phyloP scores from a whole-genome alignment of 92 coral and sea anemone genomes.

The Isaurus tuberculatus region DNA sequence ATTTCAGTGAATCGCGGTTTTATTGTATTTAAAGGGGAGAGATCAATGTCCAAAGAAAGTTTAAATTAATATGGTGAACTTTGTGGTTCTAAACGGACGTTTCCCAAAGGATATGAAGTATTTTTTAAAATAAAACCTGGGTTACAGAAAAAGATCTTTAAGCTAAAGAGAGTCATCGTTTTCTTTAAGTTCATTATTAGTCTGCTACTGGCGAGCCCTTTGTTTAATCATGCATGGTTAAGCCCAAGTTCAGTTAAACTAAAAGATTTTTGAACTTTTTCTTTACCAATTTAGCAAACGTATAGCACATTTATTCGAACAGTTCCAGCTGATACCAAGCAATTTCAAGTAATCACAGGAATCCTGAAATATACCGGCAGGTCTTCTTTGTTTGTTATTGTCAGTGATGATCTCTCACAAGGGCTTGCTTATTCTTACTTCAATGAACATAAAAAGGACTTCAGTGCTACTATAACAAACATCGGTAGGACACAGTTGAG shows the following conservation, averaged over 20 bases:
- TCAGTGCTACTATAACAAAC: constrained; percentile 53
- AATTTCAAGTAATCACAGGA: constrained; percentile 63
- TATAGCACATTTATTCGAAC: constrained; percentile 75
- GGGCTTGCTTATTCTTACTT: constrained; percentile 69
- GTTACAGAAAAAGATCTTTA: no score
- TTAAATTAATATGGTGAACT: no score
- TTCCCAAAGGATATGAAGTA: no score
- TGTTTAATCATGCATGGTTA: no score
- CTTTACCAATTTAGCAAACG: constrained; percentile 49
- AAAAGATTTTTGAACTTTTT: background rate
- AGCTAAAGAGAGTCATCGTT: no score
- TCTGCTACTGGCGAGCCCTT: no score
- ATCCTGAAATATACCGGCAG: constrained; percentile 70
- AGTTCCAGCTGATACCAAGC: constrained; percentile 60
- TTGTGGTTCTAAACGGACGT: no score
- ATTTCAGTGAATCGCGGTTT: no score
- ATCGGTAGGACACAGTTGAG: constrained; percentile 33
- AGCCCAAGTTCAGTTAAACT: background rate
- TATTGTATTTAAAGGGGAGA: no score
- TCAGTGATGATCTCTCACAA: constrained; percentile 74
- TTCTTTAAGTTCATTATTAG: no score
- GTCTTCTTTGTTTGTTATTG: constrained; percentile 67
- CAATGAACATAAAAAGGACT: constrained; percentile 26
- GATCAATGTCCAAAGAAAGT: no score
- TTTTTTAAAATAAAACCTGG: no score